Evolutionary conservation across 2,113 vertebrate species (phyloP), one percentile per base, ranked within the genome.

Genomic region (Semicossyphus pulcher): DNA sequence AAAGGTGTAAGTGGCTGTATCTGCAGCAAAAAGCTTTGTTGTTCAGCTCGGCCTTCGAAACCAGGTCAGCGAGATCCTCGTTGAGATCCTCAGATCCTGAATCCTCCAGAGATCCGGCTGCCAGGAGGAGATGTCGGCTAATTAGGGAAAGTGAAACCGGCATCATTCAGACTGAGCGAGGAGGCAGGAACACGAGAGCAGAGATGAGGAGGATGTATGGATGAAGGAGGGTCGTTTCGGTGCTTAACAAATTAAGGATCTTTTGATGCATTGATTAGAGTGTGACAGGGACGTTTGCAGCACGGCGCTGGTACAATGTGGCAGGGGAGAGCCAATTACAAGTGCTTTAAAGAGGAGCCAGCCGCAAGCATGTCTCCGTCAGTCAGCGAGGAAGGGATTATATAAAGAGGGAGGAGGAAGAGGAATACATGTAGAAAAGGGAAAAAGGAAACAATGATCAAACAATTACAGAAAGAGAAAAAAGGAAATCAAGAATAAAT

Each of bases 261-360:
- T 86, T 92, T 92, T 89, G 87, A 92, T 91, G 80, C 83, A 72
- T 84, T 86, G 90, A 91, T 91, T 78, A 80, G 81, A 78, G 61
- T 45, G 69, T 52, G 84, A 86, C 73, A 44, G 83, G 59, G 71
- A 70, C 49, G 16, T 86, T 85, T 81, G 69, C 64, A 80, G 76
- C 76, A 28, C 47, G 76, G 49, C 64, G 15, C 41, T 29, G 34
- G 34, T 71, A 83, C 83, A 66, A 51, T 75, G 66, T 73, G 51
- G 72, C 52, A 47, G 45, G 6, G 53, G 67, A 67, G 61, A 83
- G 72, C 66, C 84, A 88, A 88, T 92, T 88, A 88, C 68, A 57
- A 79, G 64, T 41, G 42, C 81, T 83, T 86, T 91, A 71, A 87
- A 77, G 67, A 76, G 68, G 71, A 80, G 64, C 72, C 74, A 66